Conservation (phyloP, 1,140 invertebrate genomes). For the Bombus waltoni region DNA sequence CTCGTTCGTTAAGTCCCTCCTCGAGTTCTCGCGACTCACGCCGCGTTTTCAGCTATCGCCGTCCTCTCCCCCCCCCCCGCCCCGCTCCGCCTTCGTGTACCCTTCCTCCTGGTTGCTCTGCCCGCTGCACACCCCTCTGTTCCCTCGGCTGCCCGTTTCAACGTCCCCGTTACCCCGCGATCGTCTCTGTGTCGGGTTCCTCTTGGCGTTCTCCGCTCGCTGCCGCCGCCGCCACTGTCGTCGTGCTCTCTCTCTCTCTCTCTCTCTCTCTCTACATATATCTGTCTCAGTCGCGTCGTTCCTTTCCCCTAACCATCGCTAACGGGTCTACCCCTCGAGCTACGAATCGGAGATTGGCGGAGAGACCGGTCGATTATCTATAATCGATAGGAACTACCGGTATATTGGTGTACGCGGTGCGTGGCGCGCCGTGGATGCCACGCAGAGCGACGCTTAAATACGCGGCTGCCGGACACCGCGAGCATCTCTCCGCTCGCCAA, state of each 20-base stretch:
- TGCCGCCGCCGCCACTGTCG: neutral
- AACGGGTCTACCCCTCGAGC: conserved; percentile 63
- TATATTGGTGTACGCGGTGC: conserved; percentile 58
- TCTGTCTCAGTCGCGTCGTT: neutral
- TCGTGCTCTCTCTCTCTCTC: neutral
- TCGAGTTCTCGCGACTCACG: conserved; percentile 65
- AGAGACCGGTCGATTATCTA: conserved; percentile 70
- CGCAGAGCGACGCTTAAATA: neutral
- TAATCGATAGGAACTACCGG: conserved; percentile 67
- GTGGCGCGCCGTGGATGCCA: conserved; percentile 19
- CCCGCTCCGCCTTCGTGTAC: neutral
- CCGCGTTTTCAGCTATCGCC: conserved; percentile 63
- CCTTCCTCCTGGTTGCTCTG: neutral
- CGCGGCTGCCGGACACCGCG: neutral
- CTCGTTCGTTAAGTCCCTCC: conserved; percentile 67
- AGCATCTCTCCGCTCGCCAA: neutral
- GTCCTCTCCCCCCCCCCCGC: neutral
- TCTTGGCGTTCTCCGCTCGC: conserved; percentile 11
- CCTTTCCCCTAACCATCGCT: conserved; percentile 54
- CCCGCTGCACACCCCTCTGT: neutral
- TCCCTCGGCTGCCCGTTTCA: conserved; percentile 1
- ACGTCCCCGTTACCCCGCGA: neutral
- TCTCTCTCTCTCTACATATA: neutral
- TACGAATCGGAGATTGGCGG: conserved; percentile 72
- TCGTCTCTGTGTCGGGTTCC: conserved; percentile 37